Base-by-base conservation (phyloP, 2,113 vertebrate genomes). In the Melanerpes aurifrons region DNA sequence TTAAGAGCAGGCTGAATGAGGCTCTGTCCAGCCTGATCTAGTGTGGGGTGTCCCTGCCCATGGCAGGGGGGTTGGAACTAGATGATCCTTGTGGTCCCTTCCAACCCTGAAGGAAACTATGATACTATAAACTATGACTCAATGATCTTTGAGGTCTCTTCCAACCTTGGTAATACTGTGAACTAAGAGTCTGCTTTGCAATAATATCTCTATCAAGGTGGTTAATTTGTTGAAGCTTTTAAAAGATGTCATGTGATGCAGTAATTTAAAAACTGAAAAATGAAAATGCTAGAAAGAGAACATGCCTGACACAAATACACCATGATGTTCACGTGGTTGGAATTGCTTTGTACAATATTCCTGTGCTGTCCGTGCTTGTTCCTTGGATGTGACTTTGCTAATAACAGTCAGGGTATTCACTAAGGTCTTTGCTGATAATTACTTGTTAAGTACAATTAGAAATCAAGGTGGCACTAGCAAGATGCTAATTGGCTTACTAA, bases 161-260 rank as follows among this genome's bases (percentile, higher is more conserved):
- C n/a, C n/a, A n/a, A n/a, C n/a, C n/a, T n/a, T n/a, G n/a, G n/a
- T n/a, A n/a, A n/a, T n/a, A n/a, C n/a, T n/a, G n/a, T n/a, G 72
- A 90, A 37, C 29, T 48, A 77, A 16, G 58, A 85, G 37, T 93
- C 32, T 90, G 15, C 40, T 91, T 66, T 85, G 35, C 85, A 80
- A 5, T 89, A 91, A 71, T 75, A 69, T 76, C 93, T 90, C 73
- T 89, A 57, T 94, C 82, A 91, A 67, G 40, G 29, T 86, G 12
- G 89, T 92, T 94, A 75, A 78, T 91, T 89, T 94, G 80, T 88
- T 87, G 40, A 56, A 69, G 73, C 80, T 94, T 96, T 93, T 72
- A 87, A 78, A 81, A 80, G 45, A 54, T 62, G 67, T 67, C 76
- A 59, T 31, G 29, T 83, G 76, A 91, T 63, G 45, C 28, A 57